Conservation (phyloP, 2,888 invertebrate genomes). For the Laspeyria flexula region DNA sequence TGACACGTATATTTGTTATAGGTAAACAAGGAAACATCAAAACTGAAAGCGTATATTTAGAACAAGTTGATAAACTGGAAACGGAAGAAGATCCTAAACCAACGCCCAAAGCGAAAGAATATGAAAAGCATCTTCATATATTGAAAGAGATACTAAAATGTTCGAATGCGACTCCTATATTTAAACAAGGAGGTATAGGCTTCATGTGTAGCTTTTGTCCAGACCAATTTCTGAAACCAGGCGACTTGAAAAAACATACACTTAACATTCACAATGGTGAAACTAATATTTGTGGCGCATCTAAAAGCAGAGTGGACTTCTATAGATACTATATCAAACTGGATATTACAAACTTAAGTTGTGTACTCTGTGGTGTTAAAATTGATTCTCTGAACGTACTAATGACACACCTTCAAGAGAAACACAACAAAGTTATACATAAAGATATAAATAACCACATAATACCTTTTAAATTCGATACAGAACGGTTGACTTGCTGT, state of each 20-base stretch:
- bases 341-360: conserved; percentile 8
- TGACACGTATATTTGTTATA: conserved; percentile 36
- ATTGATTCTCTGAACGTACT: conserved; percentile 26
- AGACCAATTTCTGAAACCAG: conserved; percentile 54
- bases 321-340: conserved; percentile 4
- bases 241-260: conserved; percentile 52
- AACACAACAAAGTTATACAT: conserved; percentile 24
- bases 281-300: conserved; percentile 1
- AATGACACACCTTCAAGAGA: conserved; percentile 18
- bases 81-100: neutral
- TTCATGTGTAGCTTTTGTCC: conserved; percentile 67
- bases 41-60: conserved; percentile 7
- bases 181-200: conserved; percentile 55
- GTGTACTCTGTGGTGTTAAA: neutral
- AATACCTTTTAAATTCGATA: conserved; percentile 32
- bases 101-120: too few species aligned
- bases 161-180: conserved; percentile 70
- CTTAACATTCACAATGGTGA: conserved; percentile 19
- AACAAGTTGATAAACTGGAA: neutral
- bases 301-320: neutral
- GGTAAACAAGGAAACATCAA: conserved; percentile 28
- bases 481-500: conserved; percentile 38
- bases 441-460: conserved; percentile 35
- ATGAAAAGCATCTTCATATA: conserved; percentile 57
- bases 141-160: conserved; percentile 55